These are phyloP conservation scores for Spialia ferax DNA, from an alignment of 2,888 invertebrate genomes.

Conservation along the genomic window DNA sequence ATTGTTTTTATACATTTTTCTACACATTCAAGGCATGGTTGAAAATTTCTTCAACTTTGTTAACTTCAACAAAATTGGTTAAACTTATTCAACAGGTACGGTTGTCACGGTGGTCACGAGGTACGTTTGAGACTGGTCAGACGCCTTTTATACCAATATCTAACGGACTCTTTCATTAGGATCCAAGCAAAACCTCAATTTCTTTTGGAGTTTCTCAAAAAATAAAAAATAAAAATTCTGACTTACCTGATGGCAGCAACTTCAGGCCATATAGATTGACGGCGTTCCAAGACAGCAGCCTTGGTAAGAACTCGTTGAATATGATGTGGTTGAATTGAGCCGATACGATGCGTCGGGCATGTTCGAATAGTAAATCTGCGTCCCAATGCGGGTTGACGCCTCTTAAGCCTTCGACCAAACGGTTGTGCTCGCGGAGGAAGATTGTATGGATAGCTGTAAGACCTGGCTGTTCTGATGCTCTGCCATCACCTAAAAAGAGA, in stretches of 20 bases:
- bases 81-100: no score
- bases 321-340: slow-evolving; percentile 93
- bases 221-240: background rate
- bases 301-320: slow-evolving; percentile 96
- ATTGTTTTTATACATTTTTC: no score
- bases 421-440: slow-evolving; percentile 96
- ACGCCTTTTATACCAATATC: background rate
- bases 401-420: slow-evolving; percentile 92
- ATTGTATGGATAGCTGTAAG: slow-evolving; percentile 95
- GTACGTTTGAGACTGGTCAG: background rate
- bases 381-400: slow-evolving; percentile 96
- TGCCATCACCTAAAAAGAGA: slow-evolving; percentile 89
- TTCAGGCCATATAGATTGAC: slow-evolving; percentile 96
- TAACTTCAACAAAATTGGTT: no score
- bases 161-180: no score
- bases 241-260: slow-evolving; percentile 89
- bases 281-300: slow-evolving; percentile 96
- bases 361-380: slow-evolving; percentile 94
- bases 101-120: no score
- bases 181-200: no score
- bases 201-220: background rate
- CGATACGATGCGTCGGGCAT: slow-evolving; percentile 92
- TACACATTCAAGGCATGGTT: no score
- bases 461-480: slow-evolving; percentile 97
- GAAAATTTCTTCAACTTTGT: no score